A percentile compares a stretch with the other conserved stretches of the same genome.
Conservation (phyloP, 1,140 invertebrate species). For the Pseudomyrmex cubaensis region DNA sequence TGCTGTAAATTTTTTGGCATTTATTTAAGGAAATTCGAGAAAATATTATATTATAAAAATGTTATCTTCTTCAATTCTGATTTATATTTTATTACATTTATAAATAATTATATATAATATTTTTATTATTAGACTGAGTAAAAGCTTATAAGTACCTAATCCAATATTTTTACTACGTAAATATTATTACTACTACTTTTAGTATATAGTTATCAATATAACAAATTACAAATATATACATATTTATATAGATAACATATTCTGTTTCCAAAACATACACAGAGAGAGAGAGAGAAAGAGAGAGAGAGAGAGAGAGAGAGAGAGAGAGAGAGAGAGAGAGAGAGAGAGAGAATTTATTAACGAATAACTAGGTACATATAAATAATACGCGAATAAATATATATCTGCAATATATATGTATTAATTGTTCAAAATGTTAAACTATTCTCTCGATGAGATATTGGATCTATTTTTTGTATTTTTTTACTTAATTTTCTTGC, state of each 20-base stretch:
- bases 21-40: background rate
- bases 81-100: conserved; percentile 7
- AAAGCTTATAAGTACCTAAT: background rate
- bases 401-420: background rate
- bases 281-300: too few species aligned
- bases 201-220: conserved; percentile 39
- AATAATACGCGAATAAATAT: too few species aligned
- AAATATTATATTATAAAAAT: too few species aligned
- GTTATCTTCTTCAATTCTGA: background rate
- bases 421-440: conserved; percentile 12
- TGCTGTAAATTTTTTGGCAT: conserved; percentile 1
- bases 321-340: too few species aligned
- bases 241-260: conserved; percentile 25
- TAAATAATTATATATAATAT: conserved; percentile 7
- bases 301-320: too few species aligned
- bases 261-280: conserved; percentile 7
- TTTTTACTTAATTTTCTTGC: background rate
- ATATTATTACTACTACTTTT: conserved; percentile 54
- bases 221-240: conserved; percentile 25
- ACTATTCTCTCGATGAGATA: conserved; percentile 9
- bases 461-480: background rate
- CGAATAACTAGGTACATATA: too few species aligned
- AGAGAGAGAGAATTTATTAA: too few species aligned
- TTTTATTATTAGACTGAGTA: conserved; percentile 33
- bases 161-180: conserved; percentile 45